Base-by-base conservation (phyloP, 2,113 vertebrate species). In the Monopterus albus region DNA sequence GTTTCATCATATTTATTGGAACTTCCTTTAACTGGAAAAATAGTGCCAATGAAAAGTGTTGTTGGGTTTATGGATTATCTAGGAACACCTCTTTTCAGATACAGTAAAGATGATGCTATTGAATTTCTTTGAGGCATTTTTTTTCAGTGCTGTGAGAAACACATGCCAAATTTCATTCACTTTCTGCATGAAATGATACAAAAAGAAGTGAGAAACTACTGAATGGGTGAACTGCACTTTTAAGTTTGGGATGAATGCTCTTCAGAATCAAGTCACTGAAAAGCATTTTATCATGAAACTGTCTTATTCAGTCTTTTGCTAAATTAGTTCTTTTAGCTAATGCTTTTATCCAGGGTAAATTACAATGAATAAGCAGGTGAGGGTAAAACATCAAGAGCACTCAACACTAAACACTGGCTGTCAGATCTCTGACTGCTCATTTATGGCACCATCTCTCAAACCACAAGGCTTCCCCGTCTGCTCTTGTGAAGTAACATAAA, bases 171-270 rank as follows among this genome's bases (percentile, higher is more conserved):
- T 31, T 61, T 33, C 29, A 45, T 33, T 47, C 21, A 36, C 25
- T 29, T 47, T 59, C 31, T 60, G 17, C 59, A 38, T 56, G 13
- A 49, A 56, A 38, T 2, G 17, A 64, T 33, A 53, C 10, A 57
- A 38, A 29, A 8, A 25, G 21, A 36, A 46, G 15, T 39, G 21
- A 46, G 29, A 45, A 52, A 60, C 53, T 28, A 28, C 18, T 56
- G 51, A 70, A 75, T 53, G 18, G n/a, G 17, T 36, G 64, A 73
- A 52, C 21, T 47, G 58, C 58, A 23, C 62, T 51, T 49, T 68
- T 61, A 53, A 55, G 31, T 65, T 57, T 51, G 36, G 14, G 20
- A 57, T 79, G 75, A 85, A 79, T 71, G 72, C 29, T 56, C 14
- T 67, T 68, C 4, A 1, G 13, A 60, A 76, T 66, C 23, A 50